A percentile compares a stretch with the other conserved stretches of the same genome.
These are phyloP conservation scores for Tor tambroides DNA, from an alignment of 2,113 vertebrate species.

Conservation along the genomic window DNA sequence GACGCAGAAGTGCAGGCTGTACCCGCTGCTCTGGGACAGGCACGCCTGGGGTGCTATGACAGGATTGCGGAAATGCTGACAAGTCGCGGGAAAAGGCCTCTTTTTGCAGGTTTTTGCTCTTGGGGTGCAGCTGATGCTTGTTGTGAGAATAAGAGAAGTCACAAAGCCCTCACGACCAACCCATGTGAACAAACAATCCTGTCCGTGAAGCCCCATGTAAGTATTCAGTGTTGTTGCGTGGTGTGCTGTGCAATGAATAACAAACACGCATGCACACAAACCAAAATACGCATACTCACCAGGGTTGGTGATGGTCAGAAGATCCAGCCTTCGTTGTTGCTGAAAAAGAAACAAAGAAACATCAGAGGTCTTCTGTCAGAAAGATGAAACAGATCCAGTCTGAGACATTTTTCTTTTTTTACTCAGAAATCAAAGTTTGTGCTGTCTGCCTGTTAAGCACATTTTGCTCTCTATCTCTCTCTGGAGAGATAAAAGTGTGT, in stretches of 20 bases:
- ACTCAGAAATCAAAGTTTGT: slow-evolving; percentile 14
- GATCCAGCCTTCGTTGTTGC: slow-evolving; percentile 95
- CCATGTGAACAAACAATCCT: background rate
- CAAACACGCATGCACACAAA: slow-evolving; percentile 16
- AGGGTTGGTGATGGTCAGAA: slow-evolving; percentile 93
- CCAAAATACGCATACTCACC: slow-evolving; percentile 76
- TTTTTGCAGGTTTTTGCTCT: slow-evolving; percentile 19
- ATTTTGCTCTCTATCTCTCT: slow-evolving; percentile 23
- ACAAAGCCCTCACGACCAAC: background rate
- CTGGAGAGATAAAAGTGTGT: slow-evolving; percentile 25
- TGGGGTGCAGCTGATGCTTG: background rate
- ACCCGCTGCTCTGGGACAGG: slow-evolving; percentile 18
- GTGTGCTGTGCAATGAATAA: background rate
- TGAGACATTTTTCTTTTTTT: background rate
- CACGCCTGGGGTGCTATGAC: background rate
- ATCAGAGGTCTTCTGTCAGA: slow-evolving; percentile 31
- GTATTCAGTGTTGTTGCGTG: background rate
- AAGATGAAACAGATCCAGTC: background rate
- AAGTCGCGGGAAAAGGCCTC: background rate
- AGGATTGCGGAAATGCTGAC: background rate
- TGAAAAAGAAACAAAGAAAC: slow-evolving; percentile 73
- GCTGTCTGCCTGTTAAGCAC: slow-evolving; percentile 11
- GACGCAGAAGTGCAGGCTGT: background rate
- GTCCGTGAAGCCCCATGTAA: background rate
- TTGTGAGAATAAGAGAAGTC: background rate